Evolutionary conservation across 2,797 vertebrate species (phyloP), one percentile per base, ranked within the genome.

Genomic region (Okamejei kenojei): DNA sequence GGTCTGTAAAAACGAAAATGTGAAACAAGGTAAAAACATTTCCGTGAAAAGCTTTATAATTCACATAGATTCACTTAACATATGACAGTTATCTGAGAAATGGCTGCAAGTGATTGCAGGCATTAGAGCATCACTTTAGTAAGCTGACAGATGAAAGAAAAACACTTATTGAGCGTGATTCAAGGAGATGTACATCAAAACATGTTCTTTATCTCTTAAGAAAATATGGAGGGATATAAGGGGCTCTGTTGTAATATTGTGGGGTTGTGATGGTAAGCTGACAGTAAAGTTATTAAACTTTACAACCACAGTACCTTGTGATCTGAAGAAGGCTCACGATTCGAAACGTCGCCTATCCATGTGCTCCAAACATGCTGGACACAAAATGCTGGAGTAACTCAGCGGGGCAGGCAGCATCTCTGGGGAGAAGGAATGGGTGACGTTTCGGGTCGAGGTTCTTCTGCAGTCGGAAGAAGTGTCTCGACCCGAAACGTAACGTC

Each of bases 101-200:
- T 58, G 26, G n/a, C 82, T 86, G 38, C 26, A n/a, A 63, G 58
- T 58, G 82, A 86, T 86, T 86, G 58, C 82, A 23, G 54, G 54
- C 38, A 86, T 61, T 26, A 29, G 23, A 86, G 54, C 82, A 13
- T 86, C 58, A 79, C 78, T 29, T 86, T 61, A 86, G 58, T 61
- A 58, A 38, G 82, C 54, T 29, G 58, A n/a, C 82, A 86, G 45
- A 86, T 86, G 82, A 86, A 61, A 79, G 23, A 84, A 84, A 84
- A 61, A 86, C 54, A 58, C 58, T 35, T 35, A 84, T 45, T 82
- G 80, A 54, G 79, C 58, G 54, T 58, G 54, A 84, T 58, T 58
- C 82, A 86, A 15, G 13, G 38, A 13, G 82, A 58, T 2, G 82
- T 5, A 86, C 13, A 63, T 86, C 54, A 86, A 86, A 86, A 63